Conservation (phyloP, 2,113 vertebrate genomes). For the Callaeas wilsoni region DNA sequence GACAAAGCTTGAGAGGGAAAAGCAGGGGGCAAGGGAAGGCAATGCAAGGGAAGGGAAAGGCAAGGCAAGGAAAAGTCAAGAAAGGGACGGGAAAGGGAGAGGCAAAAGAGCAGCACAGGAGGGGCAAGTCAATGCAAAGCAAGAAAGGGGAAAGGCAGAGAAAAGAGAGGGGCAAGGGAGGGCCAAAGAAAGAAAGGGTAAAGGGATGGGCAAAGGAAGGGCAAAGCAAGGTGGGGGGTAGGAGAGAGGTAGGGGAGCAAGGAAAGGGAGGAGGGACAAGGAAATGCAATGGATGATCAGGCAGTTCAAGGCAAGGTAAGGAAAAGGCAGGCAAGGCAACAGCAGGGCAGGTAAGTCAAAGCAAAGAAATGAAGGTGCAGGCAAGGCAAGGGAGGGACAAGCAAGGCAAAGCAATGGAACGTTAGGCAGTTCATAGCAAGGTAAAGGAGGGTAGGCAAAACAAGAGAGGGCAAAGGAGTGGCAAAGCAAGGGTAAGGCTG, state of each 20-base stretch:
- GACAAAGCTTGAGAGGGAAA: background rate
- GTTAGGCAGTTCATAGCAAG: background rate
- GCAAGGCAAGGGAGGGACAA: background rate
- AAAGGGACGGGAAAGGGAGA: background rate
- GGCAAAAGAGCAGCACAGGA: background rate
- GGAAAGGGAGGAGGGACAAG: background rate
- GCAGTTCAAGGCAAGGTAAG: background rate
- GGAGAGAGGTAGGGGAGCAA: background rate
- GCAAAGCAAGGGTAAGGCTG: background rate
- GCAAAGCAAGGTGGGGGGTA: background rate
- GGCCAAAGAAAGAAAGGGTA: background rate
- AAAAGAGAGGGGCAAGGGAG: background rate
- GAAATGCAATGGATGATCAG: background rate
- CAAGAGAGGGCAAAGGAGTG: background rate
- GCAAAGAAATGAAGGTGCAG: background rate
- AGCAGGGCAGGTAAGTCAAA: background rate
- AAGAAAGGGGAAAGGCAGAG: background rate
- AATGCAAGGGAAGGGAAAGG: background rate
- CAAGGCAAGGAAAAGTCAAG: background rate
- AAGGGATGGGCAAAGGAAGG: background rate
- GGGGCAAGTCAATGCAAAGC: background rate
- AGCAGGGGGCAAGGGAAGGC: background rate
- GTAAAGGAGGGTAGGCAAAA: background rate
- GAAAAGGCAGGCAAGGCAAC: background rate
- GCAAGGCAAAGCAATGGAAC: background rate